Base-by-base conservation (phyloP, 1,140 invertebrate species). In the Caenorhabditis remanei region DNA sequence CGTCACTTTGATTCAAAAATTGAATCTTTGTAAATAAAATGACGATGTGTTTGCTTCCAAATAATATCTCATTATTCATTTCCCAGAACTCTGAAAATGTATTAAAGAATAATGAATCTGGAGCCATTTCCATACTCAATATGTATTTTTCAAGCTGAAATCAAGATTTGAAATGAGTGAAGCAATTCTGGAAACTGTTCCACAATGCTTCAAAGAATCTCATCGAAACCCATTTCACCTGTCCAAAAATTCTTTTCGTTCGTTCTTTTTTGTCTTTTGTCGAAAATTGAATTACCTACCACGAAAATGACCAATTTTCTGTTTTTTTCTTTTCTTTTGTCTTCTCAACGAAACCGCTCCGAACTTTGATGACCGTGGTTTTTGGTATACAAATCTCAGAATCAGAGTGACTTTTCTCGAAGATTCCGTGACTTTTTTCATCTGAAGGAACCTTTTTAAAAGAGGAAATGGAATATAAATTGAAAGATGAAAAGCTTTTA, bases 401-500 rank as follows among this genome's bases (percentile, higher is more conserved):
- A 41, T 48, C 71, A 48, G 14, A 5, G 32, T 24, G 24, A 7
- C 40, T 53, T 11, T 19, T 53, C 9, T 41, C 32, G 79, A 55
- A 32, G 16, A 24, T 83, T 58, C n/a, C 79, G 55, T 83, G 48
- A 55, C 48, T 83, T 58, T 55, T 83, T 83, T 13, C 19, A 50
- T 48, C 13, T 24, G 43, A n/a, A 7, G 55, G 16, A 19, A 50
- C 75, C 43, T 32, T 48, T 82, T 58, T 58, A 11, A 21, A 4
- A 13, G 32, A 56, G 32, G 48, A 58, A 84, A 84, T 19, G 32
- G 58, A 58, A 61, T 61, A 58, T 63, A 61, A 84, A 79, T 79
- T 79, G 71, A 24, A 11, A 50, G 46, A 79, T 50, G 46, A 79
- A 79, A 79, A 79, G 71, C 71, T 50, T 79, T 71, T 71, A 71